These are phyloP conservation scores for Alfaro cultratus DNA, from an alignment of 2,797 vertebrate species.

Conservation along the genomic window DNA sequence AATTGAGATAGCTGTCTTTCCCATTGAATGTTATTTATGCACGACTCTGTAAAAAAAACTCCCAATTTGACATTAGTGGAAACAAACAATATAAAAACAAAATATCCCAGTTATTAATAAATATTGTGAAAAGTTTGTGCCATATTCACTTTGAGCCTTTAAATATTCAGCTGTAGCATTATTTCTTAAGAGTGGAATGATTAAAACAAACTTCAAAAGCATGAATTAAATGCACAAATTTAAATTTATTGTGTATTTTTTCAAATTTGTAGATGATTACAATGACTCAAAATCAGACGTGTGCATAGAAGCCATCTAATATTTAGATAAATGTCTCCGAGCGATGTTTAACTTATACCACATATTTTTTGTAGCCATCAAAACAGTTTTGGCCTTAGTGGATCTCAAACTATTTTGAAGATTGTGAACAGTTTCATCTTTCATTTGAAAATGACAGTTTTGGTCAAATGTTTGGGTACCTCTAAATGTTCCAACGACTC, in stretches of 20 bases:
- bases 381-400: background rate
- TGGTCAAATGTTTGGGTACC: too few relatives aligned
- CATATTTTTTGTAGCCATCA: background rate
- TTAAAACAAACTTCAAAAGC: background rate
- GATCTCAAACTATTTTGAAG: too few relatives aligned
- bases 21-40: slow-evolving; percentile 33
- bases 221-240: background rate
- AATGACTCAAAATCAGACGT: background rate
- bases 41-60: slow-evolving; percentile 12
- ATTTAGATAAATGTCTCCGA: background rate
- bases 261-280: background rate
- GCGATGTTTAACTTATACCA: background rate
- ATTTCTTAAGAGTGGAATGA: background rate
- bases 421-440: too few relatives aligned
- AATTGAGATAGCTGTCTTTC: background rate
- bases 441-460: too few relatives aligned
- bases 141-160: background rate
- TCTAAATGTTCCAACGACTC: too few relatives aligned
- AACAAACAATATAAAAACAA: background rate
- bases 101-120: background rate
- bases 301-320: background rate
- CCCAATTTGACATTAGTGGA: background rate
- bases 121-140: background rate
- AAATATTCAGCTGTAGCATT: background rate
- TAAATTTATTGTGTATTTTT: background rate